phyloP scores from a whole-genome alignment of 2,888 invertebrate species.

The Orchesellides sinensis region DNA sequence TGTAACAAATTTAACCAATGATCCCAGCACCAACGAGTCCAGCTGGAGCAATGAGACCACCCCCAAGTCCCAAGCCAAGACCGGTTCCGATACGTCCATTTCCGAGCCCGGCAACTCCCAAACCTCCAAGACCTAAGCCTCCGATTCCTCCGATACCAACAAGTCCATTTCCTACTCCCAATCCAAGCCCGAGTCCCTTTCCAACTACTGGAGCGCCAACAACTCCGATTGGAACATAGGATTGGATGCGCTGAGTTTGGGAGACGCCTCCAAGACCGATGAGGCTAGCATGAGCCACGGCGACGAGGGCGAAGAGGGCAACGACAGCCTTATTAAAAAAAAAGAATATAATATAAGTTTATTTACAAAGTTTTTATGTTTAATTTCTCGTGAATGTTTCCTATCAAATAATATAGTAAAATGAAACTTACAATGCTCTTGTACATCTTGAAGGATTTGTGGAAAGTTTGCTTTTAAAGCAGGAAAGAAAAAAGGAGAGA shows the following conservation, averaged over 20 bases:
- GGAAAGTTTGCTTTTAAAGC: constrained; percentile 19
- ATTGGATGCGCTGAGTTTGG: constrained; percentile 11
- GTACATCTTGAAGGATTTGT: constrained; percentile 33
- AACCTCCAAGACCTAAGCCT: not conserved
- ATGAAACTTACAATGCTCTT: constrained; percentile 18
- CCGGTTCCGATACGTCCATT: not conserved
- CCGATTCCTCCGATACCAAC: not conserved
- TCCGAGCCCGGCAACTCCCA: not conserved
- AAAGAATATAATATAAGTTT: not conserved
- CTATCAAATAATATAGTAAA: not conserved
- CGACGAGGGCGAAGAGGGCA: constrained; percentile 32
- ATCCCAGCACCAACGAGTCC: constrained; percentile 1
- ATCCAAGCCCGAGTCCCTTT: not conserved
- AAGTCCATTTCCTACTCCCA: not conserved
- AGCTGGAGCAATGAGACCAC: not conserved
- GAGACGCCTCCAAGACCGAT: constrained; percentile 26
- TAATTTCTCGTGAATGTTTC: not conserved
- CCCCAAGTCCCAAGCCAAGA: not conserved
- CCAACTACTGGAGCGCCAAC: not conserved
- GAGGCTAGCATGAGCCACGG: not conserved
- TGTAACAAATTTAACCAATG: too few relatives aligned
- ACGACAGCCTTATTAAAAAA: not conserved
- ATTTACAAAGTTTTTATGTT: too few relatives aligned
- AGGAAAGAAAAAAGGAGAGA: not conserved
- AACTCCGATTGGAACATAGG: constrained; percentile 10